Evolutionary conservation across 2,888 invertebrate species (phyloP).

Genomic region (Ypsolopha scabrella): DNA sequence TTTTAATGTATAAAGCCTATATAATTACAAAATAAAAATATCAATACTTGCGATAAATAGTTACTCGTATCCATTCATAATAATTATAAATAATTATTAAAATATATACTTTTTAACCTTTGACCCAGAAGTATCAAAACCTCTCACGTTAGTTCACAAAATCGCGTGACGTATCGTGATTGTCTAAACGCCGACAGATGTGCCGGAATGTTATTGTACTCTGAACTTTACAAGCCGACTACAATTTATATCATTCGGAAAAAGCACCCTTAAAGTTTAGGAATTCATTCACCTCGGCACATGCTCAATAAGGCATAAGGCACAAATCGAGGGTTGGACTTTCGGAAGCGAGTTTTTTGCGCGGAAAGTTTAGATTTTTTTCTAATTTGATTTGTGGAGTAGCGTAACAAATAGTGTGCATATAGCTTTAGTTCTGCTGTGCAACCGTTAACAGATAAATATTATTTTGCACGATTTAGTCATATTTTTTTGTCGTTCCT

Average conservation of each 20-base stretch:
- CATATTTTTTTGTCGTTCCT: too few species aligned
- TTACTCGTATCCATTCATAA: too few species aligned
- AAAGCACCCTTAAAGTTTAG: constrained; percentile 9
- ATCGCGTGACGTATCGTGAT: constrained; percentile 70
- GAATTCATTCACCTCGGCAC: constrained; percentile 68
- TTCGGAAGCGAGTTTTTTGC: constrained; percentile 30
- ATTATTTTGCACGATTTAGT: not conserved
- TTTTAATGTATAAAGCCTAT: too few species aligned
- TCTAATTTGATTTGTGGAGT: constrained; percentile 39
- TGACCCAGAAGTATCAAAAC: constrained; percentile 33
- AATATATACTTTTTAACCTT: constrained; percentile 1
- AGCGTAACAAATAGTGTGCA: constrained; percentile 16
- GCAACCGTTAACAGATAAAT: constrained; percentile 4
- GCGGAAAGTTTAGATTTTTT: constrained; percentile 34
- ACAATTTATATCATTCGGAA: constrained; percentile 46
- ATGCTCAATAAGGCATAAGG: constrained; percentile 57
- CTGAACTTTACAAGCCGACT: constrained; percentile 48
- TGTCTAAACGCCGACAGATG: constrained; percentile 69
- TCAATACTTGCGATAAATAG: too few species aligned
- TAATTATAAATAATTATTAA: too few species aligned
- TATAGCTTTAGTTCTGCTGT: constrained; percentile 7
- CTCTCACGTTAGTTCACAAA: constrained; percentile 16
- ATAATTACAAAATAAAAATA: too few species aligned
- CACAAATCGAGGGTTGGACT: constrained; percentile 35
- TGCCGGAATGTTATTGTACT: constrained; percentile 66